These are phyloP conservation scores for Cydia fagiglandana DNA, from an alignment of 1,140 invertebrate genomes.

Conservation along the genomic window DNA sequence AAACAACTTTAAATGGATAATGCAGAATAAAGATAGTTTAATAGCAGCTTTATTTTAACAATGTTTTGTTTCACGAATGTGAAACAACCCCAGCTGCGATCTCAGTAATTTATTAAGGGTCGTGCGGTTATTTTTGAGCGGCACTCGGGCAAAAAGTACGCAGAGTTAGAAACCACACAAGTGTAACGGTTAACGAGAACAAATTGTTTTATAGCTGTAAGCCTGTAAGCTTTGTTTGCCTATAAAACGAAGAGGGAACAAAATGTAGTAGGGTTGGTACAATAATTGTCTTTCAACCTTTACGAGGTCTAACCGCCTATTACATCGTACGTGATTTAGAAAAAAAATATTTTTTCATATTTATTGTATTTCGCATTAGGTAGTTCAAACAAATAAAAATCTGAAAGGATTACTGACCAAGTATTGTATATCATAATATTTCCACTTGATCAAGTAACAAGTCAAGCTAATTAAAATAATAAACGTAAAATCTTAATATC, in stretches of 20 bases:
- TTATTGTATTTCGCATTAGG: too few species aligned
- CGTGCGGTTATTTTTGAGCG: conserved; percentile 27
- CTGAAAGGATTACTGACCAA: too few species aligned
- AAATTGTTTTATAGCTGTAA: conserved; percentile 25
- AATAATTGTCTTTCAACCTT: conserved; percentile 7
- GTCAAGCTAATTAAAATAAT: too few species aligned
- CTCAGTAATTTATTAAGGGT: conserved; percentile 29
- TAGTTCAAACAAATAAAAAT: too few species aligned
- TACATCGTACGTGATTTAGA: background rate
- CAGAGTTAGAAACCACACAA: conserved; percentile 23
- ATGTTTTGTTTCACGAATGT: conserved; percentile 15
- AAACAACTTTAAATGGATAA: background rate
- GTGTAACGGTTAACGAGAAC: conserved; percentile 26
- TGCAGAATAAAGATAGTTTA: background rate
- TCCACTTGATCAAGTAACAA: too few species aligned
- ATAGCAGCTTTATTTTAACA: conserved; percentile 6
- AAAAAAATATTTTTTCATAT: too few species aligned
- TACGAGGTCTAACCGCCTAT: background rate
- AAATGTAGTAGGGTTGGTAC: background rate
- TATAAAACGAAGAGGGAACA: background rate
- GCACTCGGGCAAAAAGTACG: conserved; percentile 21
- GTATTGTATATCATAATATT: too few species aligned
- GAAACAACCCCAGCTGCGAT: conserved; percentile 24
- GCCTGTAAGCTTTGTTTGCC: conserved; percentile 14
- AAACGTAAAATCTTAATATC: too few species aligned